Evolutionary conservation across 2,888 invertebrate genomes (phyloP).

Genomic region (Cancer borealis): DNA sequence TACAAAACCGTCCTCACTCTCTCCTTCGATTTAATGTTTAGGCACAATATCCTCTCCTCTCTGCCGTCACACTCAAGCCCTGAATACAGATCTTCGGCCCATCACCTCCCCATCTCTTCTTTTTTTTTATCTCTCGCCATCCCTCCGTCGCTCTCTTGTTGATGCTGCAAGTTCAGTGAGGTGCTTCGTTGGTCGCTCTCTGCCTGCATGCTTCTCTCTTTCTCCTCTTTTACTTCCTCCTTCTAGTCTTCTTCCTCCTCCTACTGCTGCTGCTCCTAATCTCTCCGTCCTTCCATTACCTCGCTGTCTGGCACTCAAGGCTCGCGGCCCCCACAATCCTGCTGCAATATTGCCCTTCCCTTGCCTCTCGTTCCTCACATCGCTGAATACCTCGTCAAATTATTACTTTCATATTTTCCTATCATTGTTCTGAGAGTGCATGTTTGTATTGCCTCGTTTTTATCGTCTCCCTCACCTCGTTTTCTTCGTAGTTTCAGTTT

Average conservation of each 20-base stretch:
- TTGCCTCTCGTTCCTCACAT: slow-evolving; percentile 35
- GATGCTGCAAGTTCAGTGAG: not conserved
- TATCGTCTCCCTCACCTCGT: not conserved
- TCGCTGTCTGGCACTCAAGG: slow-evolving; percentile 38
- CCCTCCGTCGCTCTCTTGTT: not conserved
- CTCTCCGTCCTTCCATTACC: slow-evolving; percentile 33
- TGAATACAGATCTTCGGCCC: slow-evolving; percentile 21
- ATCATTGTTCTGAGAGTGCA: slow-evolving; percentile 42
- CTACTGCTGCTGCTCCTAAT: slow-evolving; percentile 5
- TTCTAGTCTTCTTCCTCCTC: not conserved
- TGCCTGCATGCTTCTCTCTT: not conserved
- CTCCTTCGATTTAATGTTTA: slow-evolving; percentile 51
- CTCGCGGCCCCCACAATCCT: slow-evolving; percentile 46
- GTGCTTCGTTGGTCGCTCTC: not conserved
- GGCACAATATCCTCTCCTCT: slow-evolving; percentile 2
- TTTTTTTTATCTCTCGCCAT: not conserved
- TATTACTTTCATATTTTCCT: slow-evolving; percentile 46
- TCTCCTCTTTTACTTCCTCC: not conserved
- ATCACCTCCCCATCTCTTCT: not conserved
- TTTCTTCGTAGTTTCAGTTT: slow-evolving; percentile 8
- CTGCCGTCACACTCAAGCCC: slow-evolving; percentile 4
- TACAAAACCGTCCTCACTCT: slow-evolving; percentile 50
- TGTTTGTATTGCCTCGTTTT: not conserved
- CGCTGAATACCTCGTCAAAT: slow-evolving; percentile 42
- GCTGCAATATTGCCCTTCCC: slow-evolving; percentile 39